Percentiles rank a stretch among this genome's conserved stretches.
Evolutionary conservation across 2,113 vertebrate species (phyloP).

Genomic region (Cryptomyrus ogoouensis): DNA sequence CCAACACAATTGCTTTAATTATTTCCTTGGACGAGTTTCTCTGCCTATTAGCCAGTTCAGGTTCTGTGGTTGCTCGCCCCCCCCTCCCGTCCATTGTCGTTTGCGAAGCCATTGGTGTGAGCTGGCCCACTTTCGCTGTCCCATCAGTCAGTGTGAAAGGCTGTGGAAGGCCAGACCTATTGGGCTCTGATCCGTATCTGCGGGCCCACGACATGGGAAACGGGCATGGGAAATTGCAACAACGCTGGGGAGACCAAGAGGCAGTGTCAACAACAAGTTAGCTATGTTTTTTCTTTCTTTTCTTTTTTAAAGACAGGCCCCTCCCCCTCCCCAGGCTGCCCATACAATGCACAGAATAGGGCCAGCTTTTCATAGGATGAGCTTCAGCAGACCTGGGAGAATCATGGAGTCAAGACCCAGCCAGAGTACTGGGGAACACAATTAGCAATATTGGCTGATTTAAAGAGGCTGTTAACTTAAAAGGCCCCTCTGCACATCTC

Average conservation of each 20-base stretch:
- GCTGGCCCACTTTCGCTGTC: constrained; percentile 36
- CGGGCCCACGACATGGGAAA: constrained; percentile 34
- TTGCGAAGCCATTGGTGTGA: neutral
- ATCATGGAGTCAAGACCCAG: neutral
- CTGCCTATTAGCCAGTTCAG: neutral
- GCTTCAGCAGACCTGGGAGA: neutral
- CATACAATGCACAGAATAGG: neutral
- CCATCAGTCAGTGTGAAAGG: constrained; percentile 55
- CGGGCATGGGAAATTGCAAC: constrained; percentile 43
- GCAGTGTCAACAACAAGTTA: neutral
- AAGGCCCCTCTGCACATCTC: neutral
- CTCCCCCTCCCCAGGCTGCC: neutral
- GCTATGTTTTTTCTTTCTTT: neutral
- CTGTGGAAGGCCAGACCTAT: constrained; percentile 42
- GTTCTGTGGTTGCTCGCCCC: neutral
- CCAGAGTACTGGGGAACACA: neutral
- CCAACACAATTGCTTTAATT: neutral
- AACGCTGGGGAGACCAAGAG: constrained; percentile 31
- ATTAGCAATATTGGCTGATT: neutral
- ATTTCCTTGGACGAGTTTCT: constrained; percentile 4
- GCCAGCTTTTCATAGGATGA: neutral
- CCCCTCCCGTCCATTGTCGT: neutral
- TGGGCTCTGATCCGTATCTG: constrained; percentile 30
- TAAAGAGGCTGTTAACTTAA: neutral
- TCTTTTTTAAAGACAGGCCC: neutral